These are phyloP conservation scores for Spicauda simplicius DNA, from an alignment of 2,888 invertebrate genomes.

Conservation along the genomic window DNA sequence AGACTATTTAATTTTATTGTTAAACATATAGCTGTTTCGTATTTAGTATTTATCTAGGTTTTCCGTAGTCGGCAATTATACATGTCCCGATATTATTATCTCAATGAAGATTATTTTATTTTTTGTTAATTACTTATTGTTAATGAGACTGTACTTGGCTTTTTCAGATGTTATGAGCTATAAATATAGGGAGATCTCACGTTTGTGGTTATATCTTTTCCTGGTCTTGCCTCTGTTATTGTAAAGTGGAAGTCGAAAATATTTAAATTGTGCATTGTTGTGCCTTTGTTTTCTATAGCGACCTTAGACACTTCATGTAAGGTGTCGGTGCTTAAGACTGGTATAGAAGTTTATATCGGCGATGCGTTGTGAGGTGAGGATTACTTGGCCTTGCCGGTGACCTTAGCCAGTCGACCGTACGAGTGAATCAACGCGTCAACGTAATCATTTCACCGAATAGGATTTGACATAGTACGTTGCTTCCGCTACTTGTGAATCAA, in stretches of 20 bases:
- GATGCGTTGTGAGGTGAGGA: conserved; percentile 4
- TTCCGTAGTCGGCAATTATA: no score
- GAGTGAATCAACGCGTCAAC: conserved; percentile 57
- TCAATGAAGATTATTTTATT: no score
- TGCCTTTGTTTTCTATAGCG: neutral
- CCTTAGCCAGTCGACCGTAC: conserved; percentile 66
- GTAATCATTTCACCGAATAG: conserved; percentile 67
- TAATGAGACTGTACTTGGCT: no score
- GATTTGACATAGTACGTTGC: conserved; percentile 41
- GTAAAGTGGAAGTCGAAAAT: neutral
- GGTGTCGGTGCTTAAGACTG: neutral
- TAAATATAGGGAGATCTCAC: no score
- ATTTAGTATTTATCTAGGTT: no score
- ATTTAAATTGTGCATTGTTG: conserved; percentile 1
- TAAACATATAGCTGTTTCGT: no score
- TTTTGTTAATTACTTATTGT: no score
- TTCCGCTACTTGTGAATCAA: conserved; percentile 27
- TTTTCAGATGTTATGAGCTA: no score
- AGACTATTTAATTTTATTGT: no score
- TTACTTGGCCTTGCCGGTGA: conserved; percentile 55
- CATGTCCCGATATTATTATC: no score
- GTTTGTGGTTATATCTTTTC: no score
- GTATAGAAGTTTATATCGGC: neutral
- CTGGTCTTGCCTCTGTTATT: no score
- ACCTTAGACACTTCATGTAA: neutral